Evolutionary conservation across 2,113 vertebrate genomes (phyloP), one percentile per base, ranked within the genome.

Genomic region (Melanostigma gelatinosum): DNA sequence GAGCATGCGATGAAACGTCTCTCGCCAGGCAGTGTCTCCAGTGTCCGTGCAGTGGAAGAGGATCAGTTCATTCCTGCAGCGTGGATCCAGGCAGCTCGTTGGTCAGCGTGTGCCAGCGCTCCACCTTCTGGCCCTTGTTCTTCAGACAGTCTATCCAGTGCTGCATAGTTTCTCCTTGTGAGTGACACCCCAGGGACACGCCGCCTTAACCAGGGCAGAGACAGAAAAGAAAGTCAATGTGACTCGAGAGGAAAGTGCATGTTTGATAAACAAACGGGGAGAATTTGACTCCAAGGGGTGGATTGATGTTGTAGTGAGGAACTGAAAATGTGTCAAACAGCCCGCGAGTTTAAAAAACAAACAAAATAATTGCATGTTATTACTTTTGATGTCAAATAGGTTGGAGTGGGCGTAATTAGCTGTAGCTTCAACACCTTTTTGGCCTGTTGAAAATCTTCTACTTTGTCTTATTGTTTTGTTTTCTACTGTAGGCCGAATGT

Each of bases 101-200:
- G 93, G 96, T 97, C 90, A 97, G 81, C 22, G 96, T 96, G 93
- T 97, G 97, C 97, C 96, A 97, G 80, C 95, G 96, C 82, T 97
- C 97, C 84, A 97, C 93, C 86, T 95, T 95, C 64, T 75, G 67
- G 22, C 96, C 96, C 0, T 95, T 96, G 90, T 95, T 96, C 83
- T 95, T 96, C 86, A 97, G 93, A 86, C 96, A 97, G 87, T 96
- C 95, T 2, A 95, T 92, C 97, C 97, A 97, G 87, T 97, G 97
- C 84, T 94, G 96, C 50, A 94, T 91, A 18, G 95, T 93, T 8
- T 97, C 96, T 0, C 96, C 96, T 62, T 95, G 94, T 62, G 96
- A 93, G 12, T 96, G 95, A 16, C 95, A 93, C 36, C 96, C 96
- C 18, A 97, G 90, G 61, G 96, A 96, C 38, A 97, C 95, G 0